A percentile compares a stretch with the other conserved stretches of the same genome.
These are phyloP conservation scores for Papilio dardanus DNA, from an alignment of 1,140 invertebrate species.

Conservation along the genomic window DNA sequence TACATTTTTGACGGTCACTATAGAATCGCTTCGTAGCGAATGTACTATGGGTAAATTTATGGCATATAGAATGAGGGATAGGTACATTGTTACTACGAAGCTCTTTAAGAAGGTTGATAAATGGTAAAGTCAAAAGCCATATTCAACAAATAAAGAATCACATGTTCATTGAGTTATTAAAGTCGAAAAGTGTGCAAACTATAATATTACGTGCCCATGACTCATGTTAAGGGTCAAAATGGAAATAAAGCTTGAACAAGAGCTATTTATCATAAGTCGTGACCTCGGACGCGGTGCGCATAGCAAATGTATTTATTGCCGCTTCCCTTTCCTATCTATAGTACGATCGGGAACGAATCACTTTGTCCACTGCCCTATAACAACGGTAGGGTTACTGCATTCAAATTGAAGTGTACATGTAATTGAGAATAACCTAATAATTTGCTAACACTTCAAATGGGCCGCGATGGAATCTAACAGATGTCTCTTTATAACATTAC, in stretches of 20 bases:
- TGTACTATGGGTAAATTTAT: too few species aligned
- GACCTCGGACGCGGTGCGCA: conserved; percentile 45
- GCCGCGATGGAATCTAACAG: too few species aligned
- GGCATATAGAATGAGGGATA: too few species aligned
- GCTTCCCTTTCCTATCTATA: conserved; percentile 35
- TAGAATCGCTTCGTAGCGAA: too few species aligned
- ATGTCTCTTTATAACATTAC: neutral
- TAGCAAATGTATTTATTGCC: conserved; percentile 48
- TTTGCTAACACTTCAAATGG: neutral
- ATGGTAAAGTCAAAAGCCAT: too few species aligned
- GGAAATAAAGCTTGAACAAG: conserved; percentile 44
- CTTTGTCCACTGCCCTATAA: conserved; percentile 14
- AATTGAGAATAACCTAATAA: neutral
- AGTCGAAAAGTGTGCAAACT: conserved; percentile 14
- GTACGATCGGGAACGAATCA: conserved; percentile 30
- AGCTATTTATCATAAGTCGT: conserved; percentile 51
- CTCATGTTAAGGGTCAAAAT: conserved; percentile 40
- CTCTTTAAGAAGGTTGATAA: too few species aligned
- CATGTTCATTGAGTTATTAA: too few species aligned
- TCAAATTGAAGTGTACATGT: neutral
- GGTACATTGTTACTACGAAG: too few species aligned
- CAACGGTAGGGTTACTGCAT: conserved; percentile 8
- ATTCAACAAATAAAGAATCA: too few species aligned
- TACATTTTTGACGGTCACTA: too few species aligned
- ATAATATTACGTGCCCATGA: conserved; percentile 37